phyloP scores from a whole-genome alignment of 2,888 invertebrate genomes.

The Cheilosia pagana region DNA sequence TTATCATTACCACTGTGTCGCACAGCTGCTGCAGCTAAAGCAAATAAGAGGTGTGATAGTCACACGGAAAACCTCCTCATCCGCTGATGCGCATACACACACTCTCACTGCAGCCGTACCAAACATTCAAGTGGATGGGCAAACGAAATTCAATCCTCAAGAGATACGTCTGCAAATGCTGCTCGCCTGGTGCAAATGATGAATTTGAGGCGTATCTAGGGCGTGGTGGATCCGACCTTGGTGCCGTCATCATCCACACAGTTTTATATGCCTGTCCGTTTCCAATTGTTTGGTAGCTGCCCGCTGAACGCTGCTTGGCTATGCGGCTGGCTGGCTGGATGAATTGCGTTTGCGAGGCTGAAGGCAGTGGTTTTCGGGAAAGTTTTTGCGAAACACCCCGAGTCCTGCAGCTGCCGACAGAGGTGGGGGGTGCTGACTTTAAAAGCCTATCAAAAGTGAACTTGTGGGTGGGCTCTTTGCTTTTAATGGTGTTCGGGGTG shows the following conservation, averaged over 20 bases:
- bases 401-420: constrained; percentile 39
- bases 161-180: constrained; percentile 73
- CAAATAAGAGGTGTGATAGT: constrained; percentile 75
- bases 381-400: constrained; percentile 44
- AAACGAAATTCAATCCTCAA: constrained; percentile 60
- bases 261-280: constrained; percentile 58
- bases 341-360: constrained; percentile 41
- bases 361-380: constrained; percentile 50
- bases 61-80: constrained; percentile 73
- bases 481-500: constrained; percentile 11
- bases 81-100: constrained; percentile 63
- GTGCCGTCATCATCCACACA: constrained; percentile 74
- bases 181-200: constrained; percentile 82
- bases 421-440: constrained; percentile 51
- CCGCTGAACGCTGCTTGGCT: constrained; percentile 28
- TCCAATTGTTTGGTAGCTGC: constrained; percentile 54
- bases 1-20: constrained; percentile 51
- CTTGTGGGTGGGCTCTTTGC: constrained; percentile 68
- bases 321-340: constrained; percentile 71
- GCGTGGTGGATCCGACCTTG: constrained; percentile 83
- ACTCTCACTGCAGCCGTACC: constrained; percentile 35
- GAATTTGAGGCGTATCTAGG: constrained; percentile 84
- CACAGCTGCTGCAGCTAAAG: constrained; percentile 56
- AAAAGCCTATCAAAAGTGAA: constrained; percentile 62
- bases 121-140: constrained; percentile 10